Evolutionary conservation across 2,888 invertebrate species (phyloP).

Genomic region (Lasioglossum figueresi): DNA sequence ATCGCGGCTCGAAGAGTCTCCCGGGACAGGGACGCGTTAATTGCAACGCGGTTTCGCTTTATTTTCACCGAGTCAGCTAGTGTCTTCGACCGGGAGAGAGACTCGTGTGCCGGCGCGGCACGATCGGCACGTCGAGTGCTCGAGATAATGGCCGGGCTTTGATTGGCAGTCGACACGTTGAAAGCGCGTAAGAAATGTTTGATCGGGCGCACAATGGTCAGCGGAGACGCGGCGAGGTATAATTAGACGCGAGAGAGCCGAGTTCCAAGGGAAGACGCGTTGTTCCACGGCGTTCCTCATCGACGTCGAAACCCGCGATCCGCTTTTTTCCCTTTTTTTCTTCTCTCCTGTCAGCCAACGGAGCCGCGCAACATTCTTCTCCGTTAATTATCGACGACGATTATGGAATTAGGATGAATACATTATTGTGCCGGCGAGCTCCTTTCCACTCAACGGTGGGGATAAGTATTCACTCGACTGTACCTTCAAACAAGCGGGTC

Average conservation of each 20-base stretch:
- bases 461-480: neutral
- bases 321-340: neutral
- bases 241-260: slow-evolving; percentile 36
- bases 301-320: slow-evolving; percentile 29
- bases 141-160: slow-evolving; percentile 47
- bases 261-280: slow-evolving; percentile 20
- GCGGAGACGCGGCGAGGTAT: slow-evolving; percentile 38
- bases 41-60: slow-evolving; percentile 9
- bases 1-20: neutral
- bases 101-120: slow-evolving; percentile 27
- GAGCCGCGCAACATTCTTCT: slow-evolving; percentile 10
- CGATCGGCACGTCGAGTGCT: slow-evolving; percentile 37
- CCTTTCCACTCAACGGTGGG: neutral
- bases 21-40: neutral
- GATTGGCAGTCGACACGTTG: slow-evolving; percentile 50
- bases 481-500: neutral
- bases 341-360: neutral
- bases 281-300: slow-evolving; percentile 9
- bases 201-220: slow-evolving; percentile 38
- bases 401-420: slow-evolving; percentile 17
- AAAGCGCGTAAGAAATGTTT: slow-evolving; percentile 48
- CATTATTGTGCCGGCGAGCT: neutral
- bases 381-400: slow-evolving; percentile 26
- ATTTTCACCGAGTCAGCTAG: slow-evolving; percentile 30
- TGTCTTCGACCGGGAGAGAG: slow-evolving; percentile 21